A percentile compares a stretch with the other conserved stretches of the same genome.
phyloP scores from a whole-genome alignment of 2,888 invertebrate species.

The Coremacera marginata region DNA sequence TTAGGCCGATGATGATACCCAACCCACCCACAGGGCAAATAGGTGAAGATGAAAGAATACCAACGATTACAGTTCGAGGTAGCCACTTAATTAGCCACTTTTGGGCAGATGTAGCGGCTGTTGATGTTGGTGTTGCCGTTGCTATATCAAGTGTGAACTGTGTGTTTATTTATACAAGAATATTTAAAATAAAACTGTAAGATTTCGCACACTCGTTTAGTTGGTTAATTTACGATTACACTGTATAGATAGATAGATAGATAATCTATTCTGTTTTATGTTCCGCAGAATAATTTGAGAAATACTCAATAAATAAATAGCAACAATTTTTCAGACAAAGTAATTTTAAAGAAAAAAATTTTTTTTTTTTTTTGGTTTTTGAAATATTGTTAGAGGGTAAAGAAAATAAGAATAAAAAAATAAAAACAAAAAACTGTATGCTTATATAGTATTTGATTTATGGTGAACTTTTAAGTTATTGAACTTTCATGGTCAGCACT shows the following conservation, averaged over 20 bases:
- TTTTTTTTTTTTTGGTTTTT: too few species aligned
- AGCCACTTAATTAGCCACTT: background rate
- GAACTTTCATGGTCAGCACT: too few species aligned
- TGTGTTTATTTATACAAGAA: constrained; percentile 61
- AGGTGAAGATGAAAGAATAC: constrained; percentile 24
- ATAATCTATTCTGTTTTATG: constrained; percentile 34
- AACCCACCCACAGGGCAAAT: constrained; percentile 47
- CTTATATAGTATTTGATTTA: too few species aligned
- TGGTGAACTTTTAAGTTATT: too few species aligned
- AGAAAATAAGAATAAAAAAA: too few species aligned
- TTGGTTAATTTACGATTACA: constrained; percentile 57
- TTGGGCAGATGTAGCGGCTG: background rate
- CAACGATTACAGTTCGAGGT: background rate
- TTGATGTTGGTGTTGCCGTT: constrained; percentile 48
- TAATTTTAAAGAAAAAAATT: too few species aligned
- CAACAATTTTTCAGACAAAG: background rate
- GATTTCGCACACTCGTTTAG: constrained; percentile 59
- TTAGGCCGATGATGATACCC: constrained; percentile 48
- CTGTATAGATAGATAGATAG: constrained; percentile 11
- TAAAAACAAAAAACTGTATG: too few species aligned
- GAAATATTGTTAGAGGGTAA: too few species aligned
- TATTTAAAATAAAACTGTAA: constrained; percentile 47
- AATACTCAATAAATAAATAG: background rate
- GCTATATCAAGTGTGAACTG: constrained; percentile 46
- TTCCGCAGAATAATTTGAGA: background rate